These are phyloP conservation scores for Mareca penelope DNA, from an alignment of 2,797 vertebrate genomes.

Conservation along the genomic window DNA sequence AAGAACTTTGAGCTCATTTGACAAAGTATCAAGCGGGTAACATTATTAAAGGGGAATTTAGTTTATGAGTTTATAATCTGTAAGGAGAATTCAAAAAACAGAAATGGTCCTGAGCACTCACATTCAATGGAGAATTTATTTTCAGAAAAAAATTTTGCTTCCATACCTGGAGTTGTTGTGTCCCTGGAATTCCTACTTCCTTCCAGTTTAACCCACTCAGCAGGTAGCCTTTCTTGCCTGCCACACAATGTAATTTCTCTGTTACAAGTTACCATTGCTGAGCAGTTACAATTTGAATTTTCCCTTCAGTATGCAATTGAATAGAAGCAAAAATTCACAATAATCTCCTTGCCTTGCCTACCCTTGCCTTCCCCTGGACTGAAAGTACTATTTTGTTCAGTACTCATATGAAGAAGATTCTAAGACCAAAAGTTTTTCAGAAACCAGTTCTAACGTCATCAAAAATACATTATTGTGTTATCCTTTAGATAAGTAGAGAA, in stretches of 20 bases:
- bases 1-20: slow-evolving; percentile 16
- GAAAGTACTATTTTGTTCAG: not conserved
- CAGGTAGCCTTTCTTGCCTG: not conserved
- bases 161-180: not conserved
- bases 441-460: not conserved
- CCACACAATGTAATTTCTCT: not conserved
- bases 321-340: not conserved
- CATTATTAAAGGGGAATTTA: not conserved
- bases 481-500: not conserved
- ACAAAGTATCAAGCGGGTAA: not conserved
- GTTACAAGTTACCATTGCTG: not conserved
- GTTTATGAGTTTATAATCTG: not conserved
- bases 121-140: too few relatives aligned
- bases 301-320: not conserved
- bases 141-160: not conserved
- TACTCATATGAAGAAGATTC: not conserved
- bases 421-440: not conserved
- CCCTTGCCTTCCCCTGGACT: not conserved
- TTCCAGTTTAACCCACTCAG: not conserved
- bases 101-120: not conserved
- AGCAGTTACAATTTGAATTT: not conserved
- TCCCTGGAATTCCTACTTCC: not conserved
- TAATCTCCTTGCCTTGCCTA: not conserved
- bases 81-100: not conserved
- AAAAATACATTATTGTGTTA: not conserved